A percentile compares a stretch with the other conserved stretches of the same genome.
phyloP scores from a whole-genome alignment of 2,888 invertebrate genomes.

The Apodemia mormo region DNA sequence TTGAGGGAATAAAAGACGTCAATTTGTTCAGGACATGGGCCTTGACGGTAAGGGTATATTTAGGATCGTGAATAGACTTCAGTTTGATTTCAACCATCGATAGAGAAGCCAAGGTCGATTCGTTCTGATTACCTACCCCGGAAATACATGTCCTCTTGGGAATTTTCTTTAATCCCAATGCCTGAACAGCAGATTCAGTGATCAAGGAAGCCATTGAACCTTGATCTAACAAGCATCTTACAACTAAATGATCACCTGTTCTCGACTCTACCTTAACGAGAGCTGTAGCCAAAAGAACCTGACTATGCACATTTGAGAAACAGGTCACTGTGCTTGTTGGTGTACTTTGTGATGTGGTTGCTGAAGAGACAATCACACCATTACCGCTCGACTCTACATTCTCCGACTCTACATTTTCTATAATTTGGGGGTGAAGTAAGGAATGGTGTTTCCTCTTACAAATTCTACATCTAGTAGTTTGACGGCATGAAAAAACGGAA shows the following conservation, averaged over 20 bases:
- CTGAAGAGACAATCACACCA: constrained; percentile 24
- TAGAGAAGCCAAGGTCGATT: constrained; percentile 21
- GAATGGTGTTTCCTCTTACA: constrained; percentile 37
- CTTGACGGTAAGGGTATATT: constrained; percentile 28
- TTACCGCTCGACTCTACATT: constrained; percentile 23
- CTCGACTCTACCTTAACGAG: too few relatives aligned
- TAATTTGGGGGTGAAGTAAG: constrained; percentile 30
- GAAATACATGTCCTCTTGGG: constrained; percentile 28
- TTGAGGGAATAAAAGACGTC: constrained; percentile 29
- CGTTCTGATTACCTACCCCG: constrained; percentile 24
- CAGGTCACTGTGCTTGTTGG: too few relatives aligned
- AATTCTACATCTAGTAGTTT: constrained; percentile 29
- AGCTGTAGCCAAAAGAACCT: too few relatives aligned
- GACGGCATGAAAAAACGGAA: constrained; percentile 29
- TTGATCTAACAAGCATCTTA: too few relatives aligned
- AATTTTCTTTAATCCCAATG: constrained; percentile 31
- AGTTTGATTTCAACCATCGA: constrained; percentile 31
- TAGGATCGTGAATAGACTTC: constrained; percentile 28
- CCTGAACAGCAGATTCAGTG: too few relatives aligned
- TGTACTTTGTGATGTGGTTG: constrained; percentile 21
- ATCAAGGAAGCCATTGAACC: too few relatives aligned
- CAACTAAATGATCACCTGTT: too few relatives aligned
- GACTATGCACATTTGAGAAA: too few relatives aligned
- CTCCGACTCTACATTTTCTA: constrained; percentile 17
- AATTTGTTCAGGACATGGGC: constrained; percentile 31